Base-by-base conservation (phyloP, 2,113 vertebrate genomes). In the Jacana jacana region DNA sequence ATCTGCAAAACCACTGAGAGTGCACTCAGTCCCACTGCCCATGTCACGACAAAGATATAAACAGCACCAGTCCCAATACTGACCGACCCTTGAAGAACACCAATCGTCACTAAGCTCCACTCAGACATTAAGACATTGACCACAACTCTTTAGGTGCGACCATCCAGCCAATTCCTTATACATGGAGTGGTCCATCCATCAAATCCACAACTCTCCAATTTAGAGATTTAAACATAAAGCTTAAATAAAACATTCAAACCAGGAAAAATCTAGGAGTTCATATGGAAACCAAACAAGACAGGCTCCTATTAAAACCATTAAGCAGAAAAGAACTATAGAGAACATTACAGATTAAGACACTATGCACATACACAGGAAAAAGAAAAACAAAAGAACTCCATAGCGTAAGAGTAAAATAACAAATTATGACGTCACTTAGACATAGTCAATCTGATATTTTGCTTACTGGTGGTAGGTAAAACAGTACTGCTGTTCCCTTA, bases 361-460 rank as follows among this genome's bases (percentile, higher is more conserved):
- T 11, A 20, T 2, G 17, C 7, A 69, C 11, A 51, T n/a, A 19
- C 3, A 24, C 1, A 61, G 20, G 14, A n/a, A 57, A 83, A 86
- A 48, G 1, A 6, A 22, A 33, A n/a, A 31, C n/a, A n/a, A n/a
- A n/a, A n/a, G n/a, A 22, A 8, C 0, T 15, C 10, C 23, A 3
- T 1, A 83, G 8, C 4, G 4, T 44, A 55, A 27, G 40, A 48
- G 22, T 27, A 54, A 72, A 88, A 37, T 9, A 57, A 33, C 16
- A 76, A 86, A 61, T 44, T 6, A 35, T 28, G 28, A 11, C 31
- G 49, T n/a, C 22, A 22, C 10, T 64, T 61, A 31, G 13, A 60
- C 9, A 9, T 24, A 44, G 24, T 64, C 23, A 28, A 86, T 14
- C 9, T 48, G 4, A 80, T 35, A 63, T 14, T 12, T 48, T 46